These are phyloP conservation scores for Taxidea taxus DNA, from an alignment of 2,113 vertebrate genomes.

Conservation along the genomic window DNA sequence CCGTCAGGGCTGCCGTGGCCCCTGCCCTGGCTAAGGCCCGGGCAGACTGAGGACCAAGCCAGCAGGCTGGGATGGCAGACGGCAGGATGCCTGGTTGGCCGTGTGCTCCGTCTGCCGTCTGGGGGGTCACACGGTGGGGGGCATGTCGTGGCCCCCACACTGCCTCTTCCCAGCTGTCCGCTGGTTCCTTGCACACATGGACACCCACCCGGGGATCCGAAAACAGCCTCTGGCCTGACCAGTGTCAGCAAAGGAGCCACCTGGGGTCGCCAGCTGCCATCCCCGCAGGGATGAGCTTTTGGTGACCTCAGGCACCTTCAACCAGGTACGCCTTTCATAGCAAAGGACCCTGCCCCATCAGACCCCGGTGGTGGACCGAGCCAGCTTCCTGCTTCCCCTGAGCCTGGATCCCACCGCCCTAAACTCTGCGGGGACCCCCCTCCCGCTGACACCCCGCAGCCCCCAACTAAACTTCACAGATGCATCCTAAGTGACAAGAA, in stretches of 20 bases:
- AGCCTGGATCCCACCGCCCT: too few relatives aligned
- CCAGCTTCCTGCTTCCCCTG: background rate
- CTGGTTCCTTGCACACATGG: rapidly evolving
- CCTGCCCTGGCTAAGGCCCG: too few relatives aligned
- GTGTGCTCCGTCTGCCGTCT: background rate
- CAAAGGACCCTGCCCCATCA: background rate
- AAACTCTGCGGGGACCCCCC: background rate
- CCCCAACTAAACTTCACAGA: background rate
- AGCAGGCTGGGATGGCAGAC: background rate
- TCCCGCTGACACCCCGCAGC: background rate
- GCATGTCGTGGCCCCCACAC: background rate
- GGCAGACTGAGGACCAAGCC: background rate
- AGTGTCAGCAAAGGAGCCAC: rapidly evolving
- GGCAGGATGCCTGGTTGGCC: too few relatives aligned
- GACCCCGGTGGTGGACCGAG: background rate
- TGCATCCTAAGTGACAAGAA: background rate
- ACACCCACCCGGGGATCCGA: rapidly evolving
- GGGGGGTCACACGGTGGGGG: background rate
- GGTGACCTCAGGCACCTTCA: background rate
- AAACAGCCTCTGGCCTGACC: background rate
- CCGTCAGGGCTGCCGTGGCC: too few relatives aligned
- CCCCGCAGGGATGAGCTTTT: rapidly evolving
- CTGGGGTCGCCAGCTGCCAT: too few relatives aligned
- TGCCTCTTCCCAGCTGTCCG: background rate
- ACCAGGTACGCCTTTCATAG: background rate